Conservation (phyloP, 2,113 vertebrate genomes). For the Australoheros scitulus region DNA sequence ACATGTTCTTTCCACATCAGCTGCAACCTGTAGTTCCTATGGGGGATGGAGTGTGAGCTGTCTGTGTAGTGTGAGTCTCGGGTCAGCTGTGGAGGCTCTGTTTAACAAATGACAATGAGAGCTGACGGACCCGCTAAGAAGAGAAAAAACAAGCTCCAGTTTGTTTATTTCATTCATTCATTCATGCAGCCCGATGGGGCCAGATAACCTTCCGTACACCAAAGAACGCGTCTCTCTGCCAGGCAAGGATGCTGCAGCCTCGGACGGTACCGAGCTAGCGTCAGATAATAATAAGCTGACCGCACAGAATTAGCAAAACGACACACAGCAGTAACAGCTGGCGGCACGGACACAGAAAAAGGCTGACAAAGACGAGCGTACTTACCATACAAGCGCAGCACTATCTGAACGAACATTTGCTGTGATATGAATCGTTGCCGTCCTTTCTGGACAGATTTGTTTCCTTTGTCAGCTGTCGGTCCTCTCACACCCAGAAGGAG, state of each 20-base stretch:
- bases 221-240: background rate
- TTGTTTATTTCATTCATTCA: background rate
- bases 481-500: constrained; percentile 61
- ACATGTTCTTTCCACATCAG: constrained; percentile 10
- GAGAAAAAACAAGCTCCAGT: background rate
- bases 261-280: constrained; percentile 43
- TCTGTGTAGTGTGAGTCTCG: background rate
- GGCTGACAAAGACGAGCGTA: background rate
- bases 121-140: background rate
- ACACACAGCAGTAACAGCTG: background rate
- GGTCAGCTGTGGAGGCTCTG: background rate
- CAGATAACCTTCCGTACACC: background rate
- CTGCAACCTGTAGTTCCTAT: constrained; percentile 47
- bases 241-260: constrained; percentile 47
- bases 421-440: background rate
- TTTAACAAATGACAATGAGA: background rate
- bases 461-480: constrained; percentile 61
- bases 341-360: rapidly evolving
- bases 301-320: background rate
- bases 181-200: background rate
- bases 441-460: constrained; percentile 14
- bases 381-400: constrained; percentile 50
- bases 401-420: background rate
- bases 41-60: background rate
- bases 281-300: constrained; percentile 25